These are phyloP conservation scores for Mormyrus proboscirostris DNA, from an alignment of 2,797 vertebrate genomes.

Conservation along the genomic window DNA sequence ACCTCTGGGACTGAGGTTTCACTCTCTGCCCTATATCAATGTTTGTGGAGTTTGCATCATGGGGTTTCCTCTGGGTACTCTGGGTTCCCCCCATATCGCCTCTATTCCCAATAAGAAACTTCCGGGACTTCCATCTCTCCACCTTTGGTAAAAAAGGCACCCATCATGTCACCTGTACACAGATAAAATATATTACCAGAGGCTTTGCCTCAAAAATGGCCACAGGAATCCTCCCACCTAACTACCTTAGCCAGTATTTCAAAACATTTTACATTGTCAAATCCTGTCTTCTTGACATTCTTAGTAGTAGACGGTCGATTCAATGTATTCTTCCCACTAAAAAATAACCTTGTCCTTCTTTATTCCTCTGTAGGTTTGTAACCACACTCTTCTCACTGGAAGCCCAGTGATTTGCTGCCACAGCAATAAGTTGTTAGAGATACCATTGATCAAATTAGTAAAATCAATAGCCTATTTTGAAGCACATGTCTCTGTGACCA, in stretches of 20 bases:
- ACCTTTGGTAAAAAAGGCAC: not conserved
- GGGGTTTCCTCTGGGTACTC: not conserved
- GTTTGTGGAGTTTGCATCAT: not conserved
- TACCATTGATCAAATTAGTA: slow-evolving; percentile 13
- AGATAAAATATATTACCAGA: not conserved
- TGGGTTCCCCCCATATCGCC: not conserved
- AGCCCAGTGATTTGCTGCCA: not conserved
- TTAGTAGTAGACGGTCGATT: not conserved
- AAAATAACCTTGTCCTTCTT: not conserved
- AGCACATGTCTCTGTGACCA: not conserved
- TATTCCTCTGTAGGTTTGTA: not conserved
- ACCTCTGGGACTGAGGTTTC: not conserved
- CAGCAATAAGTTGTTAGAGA: slow-evolving; percentile 14
- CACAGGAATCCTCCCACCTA: not conserved
- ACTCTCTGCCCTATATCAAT: not conserved
- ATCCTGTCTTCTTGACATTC: not conserved
- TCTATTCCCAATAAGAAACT: not conserved
- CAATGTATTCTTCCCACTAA: not conserved
- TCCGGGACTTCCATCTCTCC: not conserved
- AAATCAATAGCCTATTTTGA: slow-evolving; percentile 2
- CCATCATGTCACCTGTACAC: not conserved
- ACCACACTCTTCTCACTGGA: not conserved
- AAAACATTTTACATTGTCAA: not conserved
- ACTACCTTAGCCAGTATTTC: not conserved
- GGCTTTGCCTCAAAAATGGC: not conserved